Evolutionary conservation across 1,140 invertebrate species (phyloP).

Genomic region (Caenorhabditis remanei): DNA sequence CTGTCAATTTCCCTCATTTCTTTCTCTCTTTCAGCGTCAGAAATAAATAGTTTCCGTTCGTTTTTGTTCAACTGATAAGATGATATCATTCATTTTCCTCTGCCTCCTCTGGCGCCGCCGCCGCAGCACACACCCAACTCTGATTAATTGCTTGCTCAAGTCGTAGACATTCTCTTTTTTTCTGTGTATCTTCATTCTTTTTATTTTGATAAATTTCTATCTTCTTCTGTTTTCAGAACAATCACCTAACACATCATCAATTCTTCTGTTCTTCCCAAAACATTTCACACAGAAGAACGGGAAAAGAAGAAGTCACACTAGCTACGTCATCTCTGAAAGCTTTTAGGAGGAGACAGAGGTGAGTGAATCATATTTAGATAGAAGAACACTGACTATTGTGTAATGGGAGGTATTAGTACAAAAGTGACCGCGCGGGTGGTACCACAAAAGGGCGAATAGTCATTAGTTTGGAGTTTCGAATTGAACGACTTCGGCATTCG

Average conservation of each 20-base stretch:
- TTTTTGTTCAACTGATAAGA: constrained; percentile 27
- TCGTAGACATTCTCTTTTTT: background rate
- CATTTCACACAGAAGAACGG: constrained; percentile 5
- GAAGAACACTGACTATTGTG: constrained; percentile 3
- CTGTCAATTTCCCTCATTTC: background rate
- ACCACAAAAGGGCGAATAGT: background rate
- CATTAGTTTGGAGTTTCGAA: background rate
- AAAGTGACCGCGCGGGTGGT: constrained; percentile 1
- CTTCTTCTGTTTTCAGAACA: constrained; percentile 28
- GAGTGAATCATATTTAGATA: constrained; percentile 30
- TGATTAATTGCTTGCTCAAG: constrained; percentile 53
- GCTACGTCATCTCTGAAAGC: constrained; percentile 46
- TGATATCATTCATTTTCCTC: constrained; percentile 25
- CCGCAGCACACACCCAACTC: background rate
- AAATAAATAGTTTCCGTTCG: constrained; percentile 44
- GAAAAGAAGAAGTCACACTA: constrained; percentile 4
- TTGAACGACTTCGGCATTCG: background rate
- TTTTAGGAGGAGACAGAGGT: background rate
- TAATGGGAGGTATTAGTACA: background rate
- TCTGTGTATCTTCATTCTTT: background rate
- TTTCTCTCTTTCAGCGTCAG: background rate
- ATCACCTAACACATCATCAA: background rate
- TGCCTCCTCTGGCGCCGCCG: background rate
- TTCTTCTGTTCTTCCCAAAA: constrained; percentile 22
- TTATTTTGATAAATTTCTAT: background rate